Conservation (phyloP, 1,140 invertebrate species). For the Tribolium madens region DNA sequence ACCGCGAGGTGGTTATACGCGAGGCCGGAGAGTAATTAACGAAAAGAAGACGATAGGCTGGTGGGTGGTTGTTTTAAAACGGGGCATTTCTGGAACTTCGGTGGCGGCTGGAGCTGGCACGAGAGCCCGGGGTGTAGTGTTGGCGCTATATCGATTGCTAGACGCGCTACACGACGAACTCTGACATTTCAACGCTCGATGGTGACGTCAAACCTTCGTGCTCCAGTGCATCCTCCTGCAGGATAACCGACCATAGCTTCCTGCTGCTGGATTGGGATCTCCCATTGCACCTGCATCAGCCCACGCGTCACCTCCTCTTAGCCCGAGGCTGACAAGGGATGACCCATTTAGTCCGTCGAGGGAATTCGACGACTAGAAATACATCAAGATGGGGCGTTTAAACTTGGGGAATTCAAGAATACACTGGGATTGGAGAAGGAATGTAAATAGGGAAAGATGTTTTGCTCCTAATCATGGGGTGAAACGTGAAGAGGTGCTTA, state of each 20-base stretch:
- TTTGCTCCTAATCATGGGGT: too few relatives aligned
- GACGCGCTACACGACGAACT: conserved; percentile 39
- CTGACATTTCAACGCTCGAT: conserved; percentile 40
- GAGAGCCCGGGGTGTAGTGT: conserved; percentile 40
- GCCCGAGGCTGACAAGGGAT: neutral
- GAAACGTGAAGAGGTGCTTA: too few relatives aligned
- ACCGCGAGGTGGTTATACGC: neutral
- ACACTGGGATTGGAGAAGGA: too few relatives aligned
- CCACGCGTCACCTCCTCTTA: neutral
- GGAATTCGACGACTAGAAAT: neutral
- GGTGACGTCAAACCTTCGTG: conserved; percentile 41
- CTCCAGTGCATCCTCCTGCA: conserved; percentile 38
- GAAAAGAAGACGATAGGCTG: conserved; percentile 26
- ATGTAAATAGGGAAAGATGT: too few relatives aligned
- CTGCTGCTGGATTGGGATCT: neutral
- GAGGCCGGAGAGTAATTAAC: conserved; percentile 30
- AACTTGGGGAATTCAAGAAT: neutral
- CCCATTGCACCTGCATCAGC: conserved; percentile 10
- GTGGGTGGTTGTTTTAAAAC: conserved; percentile 25
- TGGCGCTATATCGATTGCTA: conserved; percentile 46
- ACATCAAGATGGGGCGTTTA: neutral
- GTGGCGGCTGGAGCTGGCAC: conserved; percentile 24
- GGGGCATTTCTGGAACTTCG: conserved; percentile 35
- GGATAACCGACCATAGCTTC: conserved; percentile 16
- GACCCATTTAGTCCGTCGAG: neutral